Evolutionary conservation across 2,888 invertebrate genomes (phyloP), one percentile per base, ranked within the genome.

Genomic region (Ernsta delagoae): DNA sequence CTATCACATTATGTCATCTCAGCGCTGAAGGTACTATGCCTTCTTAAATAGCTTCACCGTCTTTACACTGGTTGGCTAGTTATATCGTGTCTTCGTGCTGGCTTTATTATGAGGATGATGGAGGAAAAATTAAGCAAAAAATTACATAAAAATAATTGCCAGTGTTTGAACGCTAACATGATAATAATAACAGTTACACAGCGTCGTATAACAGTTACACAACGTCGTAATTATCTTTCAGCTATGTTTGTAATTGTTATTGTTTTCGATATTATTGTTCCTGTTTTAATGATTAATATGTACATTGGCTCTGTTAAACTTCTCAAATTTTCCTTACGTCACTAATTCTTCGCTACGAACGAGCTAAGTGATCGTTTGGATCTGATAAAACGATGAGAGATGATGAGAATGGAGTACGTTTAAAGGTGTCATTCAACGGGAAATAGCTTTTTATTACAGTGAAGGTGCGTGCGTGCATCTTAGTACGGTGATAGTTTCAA

Each of bases 1-100:
- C 74, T 75, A 75, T 73, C 76, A 73, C 69, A 71, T 75, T 75
- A 75, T 74, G 71, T 75, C 74, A 74, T 74, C 75, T 70, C n/a
- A 67, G 60, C 39, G 36, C 34, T 68, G 61, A 56, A 34, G 34
- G 4, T 24, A 24, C 16, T 7, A 8, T 4, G 24, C 24, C n/a
- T 34, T 56, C 54, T 56, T 56, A 34, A 31, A 56, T 34, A 31
- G 11, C 34, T 34, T n/a, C 11, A 4, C 11, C 54, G 54, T 34
- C 11, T 56, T 56, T 6, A 31, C 7, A 53, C 9, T 8, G 9
- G 11, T 34, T 34, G 34, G 5, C 5, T 9, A 34, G 34, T 5
- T 34, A 5, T 6, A n/a, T 53, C 6, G 48, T 45, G n/a, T n/a
- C 6, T 16, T 16, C 6, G 16, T 50, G 36, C 1, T 48, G 48